Conservation (phyloP, 1,140 invertebrate species). For the Monomorium pharaonis region DNA sequence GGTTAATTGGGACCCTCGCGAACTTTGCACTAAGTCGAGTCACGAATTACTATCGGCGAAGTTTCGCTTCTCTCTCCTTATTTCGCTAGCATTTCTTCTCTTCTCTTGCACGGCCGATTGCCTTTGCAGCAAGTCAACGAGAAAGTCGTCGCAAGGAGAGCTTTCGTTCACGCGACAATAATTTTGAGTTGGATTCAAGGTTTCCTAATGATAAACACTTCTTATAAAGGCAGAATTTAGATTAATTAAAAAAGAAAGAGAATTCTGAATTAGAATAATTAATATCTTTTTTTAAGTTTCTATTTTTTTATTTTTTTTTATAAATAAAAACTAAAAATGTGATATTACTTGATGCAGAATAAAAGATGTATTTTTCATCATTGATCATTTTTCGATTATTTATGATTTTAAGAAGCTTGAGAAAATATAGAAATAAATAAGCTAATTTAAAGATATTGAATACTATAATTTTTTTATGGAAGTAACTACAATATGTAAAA, state of each 20-base stretch:
- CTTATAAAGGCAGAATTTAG: neutral
- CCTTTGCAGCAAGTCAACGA: conserved; percentile 57
- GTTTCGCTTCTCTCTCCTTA: conserved; percentile 63
- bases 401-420: neutral
- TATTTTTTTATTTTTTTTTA: neutral
- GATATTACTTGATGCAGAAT: neutral
- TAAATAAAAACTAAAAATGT: neutral
- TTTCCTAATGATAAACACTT: conserved; percentile 42
- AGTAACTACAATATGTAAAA: neutral
- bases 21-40: conserved; percentile 70
- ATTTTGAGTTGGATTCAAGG: conserved; percentile 61
- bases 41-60: conserved; percentile 74
- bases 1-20: conserved; percentile 74
- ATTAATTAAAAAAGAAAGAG: neutral
- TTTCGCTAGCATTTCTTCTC: conserved; percentile 22
- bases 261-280: neutral
- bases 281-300: neutral
- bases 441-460: neutral
- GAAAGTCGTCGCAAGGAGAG: conserved; percentile 62
- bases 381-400: neutral
- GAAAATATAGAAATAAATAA: neutral
- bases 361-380: neutral
- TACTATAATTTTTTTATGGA: neutral
- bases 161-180: conserved; percentile 67
- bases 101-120: conserved; percentile 59